Base-by-base conservation (phyloP, 2,113 vertebrate genomes). In the Pachyramphus minor region DNA sequence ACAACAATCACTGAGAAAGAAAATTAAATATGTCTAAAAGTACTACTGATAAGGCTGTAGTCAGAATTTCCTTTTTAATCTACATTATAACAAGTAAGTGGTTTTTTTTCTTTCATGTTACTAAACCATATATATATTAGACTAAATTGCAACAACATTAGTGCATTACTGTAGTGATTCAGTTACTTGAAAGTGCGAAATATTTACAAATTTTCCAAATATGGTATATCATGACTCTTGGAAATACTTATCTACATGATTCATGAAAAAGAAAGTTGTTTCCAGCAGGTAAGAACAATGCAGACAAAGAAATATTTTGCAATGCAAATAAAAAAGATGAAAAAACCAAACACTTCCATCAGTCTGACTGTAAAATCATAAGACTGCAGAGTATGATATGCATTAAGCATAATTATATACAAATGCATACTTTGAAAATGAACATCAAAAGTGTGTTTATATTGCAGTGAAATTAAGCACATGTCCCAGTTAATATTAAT, bases 1-100 rank as follows among this genome's bases (percentile, higher is more conserved):
- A 97, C 92, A 97, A 96, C 94, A 95, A 97, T 97, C 95, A 84
- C 66, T 92, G 94, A 33, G 91, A 95, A 96, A 94, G 88, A 97
- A 97, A 96, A 97, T 97, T 94, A 96, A 97, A 97, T 96, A 92
- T 0, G 68, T 95, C 92, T 89, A 95, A 95, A 97, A 93, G 49
- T 95, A 90, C 69, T 86, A 72, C 71, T 94, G 96, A 97, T 96
- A 97, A 97, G 93, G 18, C 60, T 94, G 49, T 72, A 95, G 79
- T 93, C 75, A 94, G 85, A 93, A 83, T 81, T 92, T 75, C 92
- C 45, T 89, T 95, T 97, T 92, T 93, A 96, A 95, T 97, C 93
- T 95, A 86, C 87, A 76, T 96, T 92, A 91, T 91, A 96, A 94
- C 72, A 89, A 94, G 45, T 73, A 21, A 56, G 49, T 17, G 21